Evolutionary conservation across 2,113 vertebrate species (phyloP).

Genomic region (Dinomys branickii): DNA sequence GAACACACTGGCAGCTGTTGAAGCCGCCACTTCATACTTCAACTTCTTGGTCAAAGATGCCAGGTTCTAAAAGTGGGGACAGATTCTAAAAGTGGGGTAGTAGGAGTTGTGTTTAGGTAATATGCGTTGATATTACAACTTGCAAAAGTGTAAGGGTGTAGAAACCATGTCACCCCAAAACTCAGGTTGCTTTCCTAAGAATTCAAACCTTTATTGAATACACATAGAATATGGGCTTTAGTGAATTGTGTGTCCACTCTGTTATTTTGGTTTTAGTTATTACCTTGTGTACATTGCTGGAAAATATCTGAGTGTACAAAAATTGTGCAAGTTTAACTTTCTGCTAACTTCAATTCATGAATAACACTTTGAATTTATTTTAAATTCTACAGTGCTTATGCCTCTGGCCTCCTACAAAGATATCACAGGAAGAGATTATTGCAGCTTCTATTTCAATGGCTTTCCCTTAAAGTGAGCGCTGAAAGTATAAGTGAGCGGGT

Average conservation of each 20-base stretch:
- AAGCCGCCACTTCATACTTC: background rate
- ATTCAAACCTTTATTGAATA: background rate
- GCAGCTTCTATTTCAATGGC: slow-evolving; percentile 66
- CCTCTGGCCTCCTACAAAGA: slow-evolving; percentile 53
- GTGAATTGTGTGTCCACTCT: background rate
- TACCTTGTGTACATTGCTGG: slow-evolving; percentile 42
- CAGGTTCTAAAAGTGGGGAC: slow-evolving; percentile 42
- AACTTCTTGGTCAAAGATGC: slow-evolving; percentile 28
- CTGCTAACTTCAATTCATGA: slow-evolving; percentile 70
- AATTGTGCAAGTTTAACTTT: slow-evolving; percentile 63
- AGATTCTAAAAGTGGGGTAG: slow-evolving; percentile 44
- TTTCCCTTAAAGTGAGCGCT: slow-evolving; percentile 66
- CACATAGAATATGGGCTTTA: background rate
- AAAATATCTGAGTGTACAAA: slow-evolving; percentile 46
- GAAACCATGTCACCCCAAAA: background rate
- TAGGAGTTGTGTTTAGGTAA: background rate
- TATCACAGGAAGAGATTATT: slow-evolving; percentile 48
- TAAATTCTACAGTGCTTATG: slow-evolving; percentile 58
- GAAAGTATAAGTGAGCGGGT: slow-evolving; percentile 16
- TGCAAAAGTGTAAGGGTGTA: slow-evolving; percentile 21
- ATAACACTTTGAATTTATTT: slow-evolving; percentile 62
- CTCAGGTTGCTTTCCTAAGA: slow-evolving; percentile 24
- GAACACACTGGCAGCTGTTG: slow-evolving; percentile 41
- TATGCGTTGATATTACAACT: background rate
- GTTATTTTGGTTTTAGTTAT: slow-evolving; percentile 13